Evolutionary conservation across 1,140 invertebrate genomes (phyloP).

Genomic region (Melanaphis sacchari): DNA sequence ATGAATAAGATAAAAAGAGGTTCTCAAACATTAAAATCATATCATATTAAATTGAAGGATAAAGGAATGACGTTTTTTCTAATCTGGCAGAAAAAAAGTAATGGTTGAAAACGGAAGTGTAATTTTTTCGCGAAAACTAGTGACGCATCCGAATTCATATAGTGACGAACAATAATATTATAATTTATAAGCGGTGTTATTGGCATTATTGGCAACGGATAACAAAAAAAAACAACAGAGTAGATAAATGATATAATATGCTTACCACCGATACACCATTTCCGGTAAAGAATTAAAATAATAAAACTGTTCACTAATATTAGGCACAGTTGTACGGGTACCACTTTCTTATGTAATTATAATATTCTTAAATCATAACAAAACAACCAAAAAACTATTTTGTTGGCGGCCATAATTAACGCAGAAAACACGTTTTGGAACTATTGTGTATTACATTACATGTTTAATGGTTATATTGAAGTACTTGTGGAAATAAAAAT

Average conservation of each 20-base stretch:
- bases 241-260: not conserved
- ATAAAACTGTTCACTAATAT: not conserved
- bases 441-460: not conserved
- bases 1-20: no score
- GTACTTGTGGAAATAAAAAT: not conserved
- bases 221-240: not conserved
- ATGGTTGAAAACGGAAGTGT: no score
- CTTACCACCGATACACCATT: not conserved
- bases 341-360: not conserved
- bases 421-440: not conserved
- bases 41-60: no score
- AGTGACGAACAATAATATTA: no score
- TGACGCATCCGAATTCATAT: no score
- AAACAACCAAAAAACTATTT: not conserved
- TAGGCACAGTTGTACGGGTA: not conserved
- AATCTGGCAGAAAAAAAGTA: no score
- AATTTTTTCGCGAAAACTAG: no score
- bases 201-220: not conserved
- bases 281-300: not conserved
- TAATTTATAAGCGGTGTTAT: not conserved
- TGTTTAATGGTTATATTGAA: not conserved
- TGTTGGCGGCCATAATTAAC: not conserved
- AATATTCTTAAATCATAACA: not conserved
- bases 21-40: no score
- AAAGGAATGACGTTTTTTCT: no score